phyloP scores from a whole-genome alignment of 2,113 vertebrate genomes.

The Seriola aureovittata region DNA sequence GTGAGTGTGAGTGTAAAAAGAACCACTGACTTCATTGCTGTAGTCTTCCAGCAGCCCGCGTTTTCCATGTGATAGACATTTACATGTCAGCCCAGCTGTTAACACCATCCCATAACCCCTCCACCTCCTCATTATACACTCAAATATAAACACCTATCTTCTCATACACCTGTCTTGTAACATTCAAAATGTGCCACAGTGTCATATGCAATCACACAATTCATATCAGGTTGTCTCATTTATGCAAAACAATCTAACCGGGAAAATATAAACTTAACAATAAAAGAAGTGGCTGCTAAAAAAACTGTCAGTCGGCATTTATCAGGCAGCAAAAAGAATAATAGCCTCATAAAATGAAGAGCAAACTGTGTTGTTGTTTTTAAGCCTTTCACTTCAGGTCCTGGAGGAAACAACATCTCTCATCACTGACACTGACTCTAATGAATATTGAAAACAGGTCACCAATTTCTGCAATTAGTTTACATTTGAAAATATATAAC shows the following conservation, averaged over 20 bases:
- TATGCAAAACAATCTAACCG: slow-evolving; percentile 10
- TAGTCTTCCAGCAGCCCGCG: slow-evolving; percentile 13
- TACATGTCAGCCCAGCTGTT: slow-evolving; percentile 40
- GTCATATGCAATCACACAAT: background rate
- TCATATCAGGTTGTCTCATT: slow-evolving; percentile 6
- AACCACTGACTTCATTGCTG: slow-evolving; percentile 23
- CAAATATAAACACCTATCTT: slow-evolving; percentile 11
- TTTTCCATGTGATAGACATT: slow-evolving; percentile 21
- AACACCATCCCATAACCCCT: slow-evolving; percentile 14
- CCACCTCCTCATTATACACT: slow-evolving; percentile 21
- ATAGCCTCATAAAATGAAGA: slow-evolving; percentile 14
- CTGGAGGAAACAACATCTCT: background rate
- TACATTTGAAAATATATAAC: background rate
- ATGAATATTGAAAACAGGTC: background rate
- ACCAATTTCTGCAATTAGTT: background rate
- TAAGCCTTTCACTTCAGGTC: slow-evolving; percentile 1
- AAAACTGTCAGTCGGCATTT: slow-evolving; percentile 6
- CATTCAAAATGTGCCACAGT: slow-evolving; percentile 16
- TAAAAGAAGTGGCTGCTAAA: background rate
- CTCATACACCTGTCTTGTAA: slow-evolving; percentile 2
- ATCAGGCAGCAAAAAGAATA: background rate
- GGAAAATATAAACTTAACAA: slow-evolving; percentile 12
- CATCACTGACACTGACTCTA: background rate
- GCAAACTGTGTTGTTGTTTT: background rate
- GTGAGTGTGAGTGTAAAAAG: background rate